Evolutionary conservation across 2,888 invertebrate genomes (phyloP), one percentile per base, ranked within the genome.

Genomic region (Nineta flava): DNA sequence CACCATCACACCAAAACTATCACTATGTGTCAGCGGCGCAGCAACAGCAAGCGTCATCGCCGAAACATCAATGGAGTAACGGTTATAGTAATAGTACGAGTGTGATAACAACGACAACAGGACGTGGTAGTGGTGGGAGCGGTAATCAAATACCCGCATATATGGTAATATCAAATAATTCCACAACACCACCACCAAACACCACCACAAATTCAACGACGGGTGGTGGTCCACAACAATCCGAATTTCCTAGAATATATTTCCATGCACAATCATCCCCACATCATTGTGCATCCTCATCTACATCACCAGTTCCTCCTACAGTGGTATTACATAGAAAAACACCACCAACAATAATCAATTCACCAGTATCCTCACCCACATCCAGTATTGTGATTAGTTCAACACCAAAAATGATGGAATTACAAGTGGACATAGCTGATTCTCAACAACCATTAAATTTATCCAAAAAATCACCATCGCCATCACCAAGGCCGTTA

Each of bases 371-470:
- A 65, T 65, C 70, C 68, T 56, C 72, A 68, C 69, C 72, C 69
- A 68, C 61, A 48, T 59, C 62, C 31, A 63, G 68, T 21, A 55
- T 66, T 48, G 60, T 67, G 38, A 55, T 65, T 10, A 60, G 65
- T 35, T 3, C 49, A 9, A 65, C 71, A 57, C 65, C 65, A 35
- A 71, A 79, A 65, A 70, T 81, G 63, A 70, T 81, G 61, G 85
- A 87, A 64, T 74, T 88, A 58, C 87, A 87, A 67, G 86, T 87
- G 58, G 85, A 86, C 62, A 85, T 86, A 57, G 85, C 85, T 60
- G 83, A 83, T 62, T 77, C 82, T 48, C 81, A 81, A 58, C 85
- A 86, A 65, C 92, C 92, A 50, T 72, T 92, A 57, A 92, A 92
- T 74, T 75, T 92, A 60, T 91, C 90, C 66, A 91, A 90, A 68